Base-by-base conservation (phyloP, 1,140 invertebrate species). In the Nebria ingens region DNA sequence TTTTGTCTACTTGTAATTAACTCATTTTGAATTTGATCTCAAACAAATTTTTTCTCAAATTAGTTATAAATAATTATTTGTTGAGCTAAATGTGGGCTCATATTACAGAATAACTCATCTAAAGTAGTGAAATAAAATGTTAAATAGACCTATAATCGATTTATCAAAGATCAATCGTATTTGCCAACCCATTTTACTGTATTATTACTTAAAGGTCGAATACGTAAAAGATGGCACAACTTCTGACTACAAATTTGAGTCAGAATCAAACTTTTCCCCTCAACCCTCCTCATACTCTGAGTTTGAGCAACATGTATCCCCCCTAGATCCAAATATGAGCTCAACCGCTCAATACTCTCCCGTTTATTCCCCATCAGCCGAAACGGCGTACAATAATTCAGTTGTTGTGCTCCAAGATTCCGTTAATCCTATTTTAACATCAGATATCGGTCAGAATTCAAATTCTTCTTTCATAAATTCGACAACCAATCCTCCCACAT, bases 241-340 rank as follows among this genome's bases (percentile, higher is more conserved):
- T 21, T 72, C 75, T 57, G 74, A 73, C 57, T 68, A 66, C 13
- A 66, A 72, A 13, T 67, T 74, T 56, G 73, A 71, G 57, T 66
- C 71, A 19, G 65, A 68, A 51, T 68, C 72, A 53, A 67, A 70
- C 4, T 74, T 74, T 60, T 72, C 70, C 1, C 68, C 73, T 69
- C 73, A 54, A 70, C 72, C n/a, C 57, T 71, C 12, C 74, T 73
- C 76, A 40, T 67, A 71, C 19, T 72, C 71, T 0, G 76, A 79
- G 29, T 77, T 77, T 58, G 74, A 77, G 34, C 73, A 78, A 55
- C 71, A 74, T 29, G 78, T 79, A 3, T 79, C 75, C 61, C 75
- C 77, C 2, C 65, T 79, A 56, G 78, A 81, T 62, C 76, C 78
- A 1, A 79, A 80, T 59, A 78, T 80, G 76, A 76, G 76, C 61